A percentile compares a stretch with the other conserved stretches of the same genome.
Conservation (phyloP, 2,797 vertebrate species). For the Delichon dasypus region DNA sequence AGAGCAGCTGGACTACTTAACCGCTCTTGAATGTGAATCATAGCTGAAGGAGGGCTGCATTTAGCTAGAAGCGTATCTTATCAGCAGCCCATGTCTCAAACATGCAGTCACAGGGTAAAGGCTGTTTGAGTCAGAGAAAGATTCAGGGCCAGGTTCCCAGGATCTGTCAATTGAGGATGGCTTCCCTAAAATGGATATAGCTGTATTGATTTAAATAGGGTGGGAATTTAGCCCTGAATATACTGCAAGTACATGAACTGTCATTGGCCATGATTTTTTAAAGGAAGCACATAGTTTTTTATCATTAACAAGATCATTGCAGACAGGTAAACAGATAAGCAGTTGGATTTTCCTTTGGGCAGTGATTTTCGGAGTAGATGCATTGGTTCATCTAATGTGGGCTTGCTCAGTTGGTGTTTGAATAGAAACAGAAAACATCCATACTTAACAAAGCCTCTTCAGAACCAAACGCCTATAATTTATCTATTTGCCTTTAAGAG, state of each 20-base stretch:
- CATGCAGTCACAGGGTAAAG: background rate
- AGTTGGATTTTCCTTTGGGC: background rate
- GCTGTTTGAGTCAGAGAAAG: background rate
- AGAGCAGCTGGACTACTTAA: slow-evolving; percentile 27
- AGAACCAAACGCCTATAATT: background rate
- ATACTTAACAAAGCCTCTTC: background rate
- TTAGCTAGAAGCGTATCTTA: slow-evolving; percentile 20
- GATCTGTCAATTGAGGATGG: background rate
- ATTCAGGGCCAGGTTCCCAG: background rate
- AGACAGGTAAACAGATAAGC: background rate
- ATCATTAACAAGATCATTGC: background rate
- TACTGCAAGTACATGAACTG: background rate
- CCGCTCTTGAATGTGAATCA: slow-evolving; percentile 3
- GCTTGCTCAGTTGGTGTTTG: background rate
- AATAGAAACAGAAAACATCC: background rate
- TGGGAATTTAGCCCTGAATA: background rate
- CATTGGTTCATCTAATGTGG: background rate
- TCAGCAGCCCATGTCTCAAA: slow-evolving; percentile 13
- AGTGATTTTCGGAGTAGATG: background rate
- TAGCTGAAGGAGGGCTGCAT: background rate
- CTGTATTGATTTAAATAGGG: slow-evolving; percentile 2
- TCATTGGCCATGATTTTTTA: background rate
- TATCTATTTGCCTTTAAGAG: background rate
- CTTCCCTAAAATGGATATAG: slow-evolving; percentile 31
- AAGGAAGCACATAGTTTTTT: background rate